phyloP scores from a whole-genome alignment of 2,113 vertebrate species.

The Nothobranchius kuhntae region DNA sequence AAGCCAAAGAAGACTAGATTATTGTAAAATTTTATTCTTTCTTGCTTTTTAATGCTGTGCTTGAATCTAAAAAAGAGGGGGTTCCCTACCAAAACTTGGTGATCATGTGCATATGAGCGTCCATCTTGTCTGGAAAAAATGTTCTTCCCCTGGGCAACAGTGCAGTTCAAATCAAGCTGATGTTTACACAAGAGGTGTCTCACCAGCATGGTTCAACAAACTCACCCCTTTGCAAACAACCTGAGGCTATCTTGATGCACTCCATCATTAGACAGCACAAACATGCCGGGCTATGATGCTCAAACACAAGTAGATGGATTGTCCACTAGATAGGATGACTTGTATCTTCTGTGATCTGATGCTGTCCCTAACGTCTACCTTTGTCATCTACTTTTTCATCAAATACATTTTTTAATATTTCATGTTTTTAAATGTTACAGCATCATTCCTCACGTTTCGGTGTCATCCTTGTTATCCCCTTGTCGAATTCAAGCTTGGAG shows the following conservation, averaged over 20 bases:
- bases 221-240: constrained; percentile 58
- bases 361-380: constrained; percentile 39
- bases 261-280: constrained; percentile 54
- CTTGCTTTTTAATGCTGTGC: no score
- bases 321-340: constrained; percentile 13
- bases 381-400: constrained; percentile 41
- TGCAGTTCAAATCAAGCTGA: constrained; percentile 45
- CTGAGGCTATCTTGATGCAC: constrained; percentile 50
- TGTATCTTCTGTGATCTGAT: constrained; percentile 32
- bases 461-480: no score
- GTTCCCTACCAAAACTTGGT: no score
- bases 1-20: no score
- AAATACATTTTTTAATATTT: no score
- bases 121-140: constrained; percentile 6
- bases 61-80: no score
- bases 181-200: constrained; percentile 54
- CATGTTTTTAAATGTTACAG: no score
- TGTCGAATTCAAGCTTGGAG: no score
- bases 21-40: no score
- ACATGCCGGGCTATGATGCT: constrained; percentile 47
- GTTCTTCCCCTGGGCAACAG: constrained; percentile 35
- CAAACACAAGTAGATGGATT: constrained; percentile 38
- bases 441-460: no score
- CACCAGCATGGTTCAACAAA: constrained; percentile 48
- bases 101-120: constrained; percentile 3